phyloP scores from a whole-genome alignment of 2,113 vertebrate species.

The Mola mola region DNA sequence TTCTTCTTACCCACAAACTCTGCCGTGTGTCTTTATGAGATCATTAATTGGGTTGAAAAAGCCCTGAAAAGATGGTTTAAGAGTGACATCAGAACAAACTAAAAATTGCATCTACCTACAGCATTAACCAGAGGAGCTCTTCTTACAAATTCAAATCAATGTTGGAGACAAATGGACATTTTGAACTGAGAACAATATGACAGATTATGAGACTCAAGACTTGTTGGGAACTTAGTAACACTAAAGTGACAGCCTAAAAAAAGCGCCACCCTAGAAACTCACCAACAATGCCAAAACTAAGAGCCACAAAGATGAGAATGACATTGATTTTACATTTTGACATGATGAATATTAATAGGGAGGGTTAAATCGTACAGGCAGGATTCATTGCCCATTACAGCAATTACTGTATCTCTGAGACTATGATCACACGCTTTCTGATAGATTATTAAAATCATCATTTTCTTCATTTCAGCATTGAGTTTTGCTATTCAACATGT shows the following conservation, averaged over 20 bases:
- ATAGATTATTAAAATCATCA: too few relatives aligned
- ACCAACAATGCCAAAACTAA: too few relatives aligned
- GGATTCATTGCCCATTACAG: too few relatives aligned
- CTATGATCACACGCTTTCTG: too few relatives aligned
- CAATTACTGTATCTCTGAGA: too few relatives aligned
- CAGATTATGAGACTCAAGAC: background rate
- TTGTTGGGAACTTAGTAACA: background rate
- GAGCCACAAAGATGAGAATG: too few relatives aligned
- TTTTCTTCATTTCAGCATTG: too few relatives aligned
- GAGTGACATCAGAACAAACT: background rate
- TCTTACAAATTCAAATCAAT: background rate
- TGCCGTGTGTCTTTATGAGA: constrained; percentile 82
- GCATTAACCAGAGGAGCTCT: background rate
- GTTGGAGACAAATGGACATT: background rate
- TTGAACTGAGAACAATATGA: background rate
- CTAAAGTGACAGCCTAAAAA: background rate
- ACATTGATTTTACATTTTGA: too few relatives aligned
- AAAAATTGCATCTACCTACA: background rate
- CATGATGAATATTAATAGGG: too few relatives aligned
- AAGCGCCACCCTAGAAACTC: background rate
- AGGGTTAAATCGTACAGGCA: too few relatives aligned
- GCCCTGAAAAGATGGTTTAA: constrained; percentile 75
- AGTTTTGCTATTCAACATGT: too few relatives aligned
- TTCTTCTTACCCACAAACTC: constrained; percentile 85
- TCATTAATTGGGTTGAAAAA: constrained; percentile 82